phyloP scores from a whole-genome alignment of 2,113 vertebrate species.

The Callopanchax toddi region DNA sequence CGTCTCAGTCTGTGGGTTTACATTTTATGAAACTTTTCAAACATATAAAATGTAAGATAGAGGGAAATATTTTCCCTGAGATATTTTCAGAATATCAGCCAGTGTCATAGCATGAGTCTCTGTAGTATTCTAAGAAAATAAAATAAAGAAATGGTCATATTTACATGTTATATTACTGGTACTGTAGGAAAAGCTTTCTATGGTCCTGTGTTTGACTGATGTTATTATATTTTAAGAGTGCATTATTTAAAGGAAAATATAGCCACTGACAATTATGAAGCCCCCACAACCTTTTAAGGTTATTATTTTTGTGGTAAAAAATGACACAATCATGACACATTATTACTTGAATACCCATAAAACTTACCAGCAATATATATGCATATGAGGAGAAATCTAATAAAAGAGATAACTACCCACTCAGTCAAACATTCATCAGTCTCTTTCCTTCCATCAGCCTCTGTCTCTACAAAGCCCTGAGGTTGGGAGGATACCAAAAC shows the following conservation, averaged over 20 bases:
- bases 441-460: slow-evolving; percentile 33
- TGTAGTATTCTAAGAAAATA: too few species aligned
- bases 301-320: slow-evolving; percentile 32
- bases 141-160: too few species aligned
- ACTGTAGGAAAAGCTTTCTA: background rate
- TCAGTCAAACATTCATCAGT: slow-evolving; percentile 51
- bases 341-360: slow-evolving; percentile 26
- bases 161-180: too few species aligned
- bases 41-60: too few species aligned
- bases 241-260: slow-evolving; percentile 2
- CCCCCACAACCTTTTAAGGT: slow-evolving; percentile 22
- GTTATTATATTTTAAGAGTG: background rate
- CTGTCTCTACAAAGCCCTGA: slow-evolving; percentile 45
- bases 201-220: slow-evolving; percentile 11
- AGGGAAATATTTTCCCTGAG: too few species aligned
- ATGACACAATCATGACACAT: slow-evolving; percentile 30
- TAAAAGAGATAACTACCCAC: slow-evolving; percentile 55
- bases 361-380: slow-evolving; percentile 54
- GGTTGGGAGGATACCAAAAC: slow-evolving; percentile 43
- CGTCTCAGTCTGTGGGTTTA: too few species aligned
- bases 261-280: slow-evolving; percentile 18
- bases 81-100: slow-evolving; percentile 17
- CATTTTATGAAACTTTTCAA: too few species aligned
- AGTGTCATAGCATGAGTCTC: background rate
- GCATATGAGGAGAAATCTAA: slow-evolving; percentile 58